A percentile compares a stretch with the other conserved stretches of the same genome.
Evolutionary conservation across 2,113 vertebrate species (phyloP).

Genomic region (Ophthalmolycus amberensis): DNA sequence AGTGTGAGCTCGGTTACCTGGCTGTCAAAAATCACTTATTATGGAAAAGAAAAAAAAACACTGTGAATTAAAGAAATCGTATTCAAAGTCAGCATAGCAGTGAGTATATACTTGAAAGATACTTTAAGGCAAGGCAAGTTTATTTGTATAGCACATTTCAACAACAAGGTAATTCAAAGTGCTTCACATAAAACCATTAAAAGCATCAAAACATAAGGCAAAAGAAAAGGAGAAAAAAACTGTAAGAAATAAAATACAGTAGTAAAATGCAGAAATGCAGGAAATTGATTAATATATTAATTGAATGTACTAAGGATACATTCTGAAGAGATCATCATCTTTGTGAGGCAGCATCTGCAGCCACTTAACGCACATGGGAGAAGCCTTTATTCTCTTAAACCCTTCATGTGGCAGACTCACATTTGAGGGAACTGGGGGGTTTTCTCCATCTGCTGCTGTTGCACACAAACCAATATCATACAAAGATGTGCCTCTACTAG

Average conservation of each 20-base stretch:
- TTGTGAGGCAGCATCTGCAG: slow-evolving; percentile 13
- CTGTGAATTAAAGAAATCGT: neutral
- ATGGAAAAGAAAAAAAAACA: neutral
- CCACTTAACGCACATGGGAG: slow-evolving; percentile 1
- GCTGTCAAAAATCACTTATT: too few relatives aligned
- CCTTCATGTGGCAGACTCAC: slow-evolving; percentile 8
- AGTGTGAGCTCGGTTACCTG: neutral
- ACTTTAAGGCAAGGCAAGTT: too few relatives aligned
- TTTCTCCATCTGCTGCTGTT: neutral
- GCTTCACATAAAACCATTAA: too few relatives aligned
- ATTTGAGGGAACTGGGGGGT: neutral
- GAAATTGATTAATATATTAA: too few relatives aligned
- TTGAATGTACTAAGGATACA: too few relatives aligned
- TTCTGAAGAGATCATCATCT: neutral
- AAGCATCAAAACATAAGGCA: too few relatives aligned
- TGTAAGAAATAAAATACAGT: too few relatives aligned
- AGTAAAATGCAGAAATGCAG: too few relatives aligned
- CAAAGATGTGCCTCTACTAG: neutral
- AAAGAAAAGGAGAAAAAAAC: too few relatives aligned
- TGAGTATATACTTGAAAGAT: neutral
- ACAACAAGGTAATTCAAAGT: too few relatives aligned
- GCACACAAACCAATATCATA: neutral
- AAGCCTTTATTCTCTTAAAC: neutral
- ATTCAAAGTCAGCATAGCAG: neutral
- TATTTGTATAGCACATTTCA: too few relatives aligned